phyloP scores from a whole-genome alignment of 2,888 invertebrate genomes.

The Corythucha ciliata region DNA sequence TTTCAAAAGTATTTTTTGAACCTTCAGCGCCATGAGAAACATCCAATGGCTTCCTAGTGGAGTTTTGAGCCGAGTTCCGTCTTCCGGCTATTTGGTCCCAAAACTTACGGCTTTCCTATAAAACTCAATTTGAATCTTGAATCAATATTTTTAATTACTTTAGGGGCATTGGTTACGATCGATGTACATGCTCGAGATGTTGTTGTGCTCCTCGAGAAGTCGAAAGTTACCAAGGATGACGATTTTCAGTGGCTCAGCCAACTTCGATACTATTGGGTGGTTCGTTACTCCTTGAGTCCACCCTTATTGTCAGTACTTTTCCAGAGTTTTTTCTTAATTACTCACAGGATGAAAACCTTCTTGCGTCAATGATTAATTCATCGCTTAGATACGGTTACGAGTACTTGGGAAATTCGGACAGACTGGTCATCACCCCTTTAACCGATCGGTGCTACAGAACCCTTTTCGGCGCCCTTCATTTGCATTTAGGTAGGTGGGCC shows the following conservation, averaged over 20 bases:
- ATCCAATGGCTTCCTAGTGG: no score
- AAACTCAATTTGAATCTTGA: no score
- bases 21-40: no score
- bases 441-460: conserved; percentile 91
- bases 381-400: conserved; percentile 84
- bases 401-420: conserved; percentile 80
- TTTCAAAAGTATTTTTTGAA: no score
- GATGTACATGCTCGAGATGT: conserved; percentile 92
- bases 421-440: conserved; percentile 85
- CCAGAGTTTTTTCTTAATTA: no score
- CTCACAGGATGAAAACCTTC: conserved; percentile 49
- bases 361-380: conserved; percentile 84
- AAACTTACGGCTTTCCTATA: no score
- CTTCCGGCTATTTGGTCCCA: no score
- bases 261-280: conserved; percentile 78
- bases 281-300: conserved; percentile 38
- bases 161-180: conserved; percentile 78
- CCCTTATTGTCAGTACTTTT: neutral
- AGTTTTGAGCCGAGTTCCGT: no score
- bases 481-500: conserved; percentile 66
- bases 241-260: conserved; percentile 89
- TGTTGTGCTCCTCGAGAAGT: conserved; percentile 56
- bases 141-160: no score
- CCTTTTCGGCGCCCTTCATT: conserved; percentile 79
- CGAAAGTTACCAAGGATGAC: conserved; percentile 56